phyloP scores from a whole-genome alignment of 2,113 vertebrate genomes.

The Pteropus alecto region DNA sequence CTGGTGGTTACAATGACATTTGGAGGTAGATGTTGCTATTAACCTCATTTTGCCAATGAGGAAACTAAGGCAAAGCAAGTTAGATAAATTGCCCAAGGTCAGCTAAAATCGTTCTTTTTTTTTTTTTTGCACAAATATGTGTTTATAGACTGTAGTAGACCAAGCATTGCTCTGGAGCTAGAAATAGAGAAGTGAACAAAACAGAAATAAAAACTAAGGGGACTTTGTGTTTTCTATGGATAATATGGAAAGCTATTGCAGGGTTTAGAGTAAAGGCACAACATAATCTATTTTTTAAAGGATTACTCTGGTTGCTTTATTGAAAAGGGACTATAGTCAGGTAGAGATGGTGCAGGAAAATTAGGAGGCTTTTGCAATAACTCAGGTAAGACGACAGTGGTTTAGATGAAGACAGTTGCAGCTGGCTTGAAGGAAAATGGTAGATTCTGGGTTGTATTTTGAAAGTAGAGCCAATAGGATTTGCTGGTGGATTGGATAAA shows the following conservation, averaged over 20 bases:
- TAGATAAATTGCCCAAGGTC: neutral
- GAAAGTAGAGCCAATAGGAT: neutral
- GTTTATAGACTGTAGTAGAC: neutral
- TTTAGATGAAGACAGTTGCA: neutral
- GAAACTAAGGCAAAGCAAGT: neutral
- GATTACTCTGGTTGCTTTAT: neutral
- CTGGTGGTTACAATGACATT: neutral
- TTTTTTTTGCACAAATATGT: neutral
- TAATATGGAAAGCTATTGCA: neutral
- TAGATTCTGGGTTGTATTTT: neutral
- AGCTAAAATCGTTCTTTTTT: neutral
- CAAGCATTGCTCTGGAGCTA: neutral
- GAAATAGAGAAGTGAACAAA: neutral
- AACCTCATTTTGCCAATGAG: neutral
- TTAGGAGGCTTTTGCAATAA: neutral
- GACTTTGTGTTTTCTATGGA: neutral
- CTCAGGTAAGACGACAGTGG: neutral
- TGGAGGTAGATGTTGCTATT: neutral
- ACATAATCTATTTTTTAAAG: neutral
- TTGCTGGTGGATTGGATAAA: neutral
- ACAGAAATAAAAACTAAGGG: neutral
- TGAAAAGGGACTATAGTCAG: neutral
- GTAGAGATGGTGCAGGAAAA: neutral
- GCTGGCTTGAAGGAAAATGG: neutral
- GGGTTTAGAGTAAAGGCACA: neutral